Percentiles rank a stretch among this genome's conserved stretches.
These are phyloP conservation scores for Parambassis ranga DNA, from an alignment of 2,797 vertebrate genomes.

Conservation along the genomic window DNA sequence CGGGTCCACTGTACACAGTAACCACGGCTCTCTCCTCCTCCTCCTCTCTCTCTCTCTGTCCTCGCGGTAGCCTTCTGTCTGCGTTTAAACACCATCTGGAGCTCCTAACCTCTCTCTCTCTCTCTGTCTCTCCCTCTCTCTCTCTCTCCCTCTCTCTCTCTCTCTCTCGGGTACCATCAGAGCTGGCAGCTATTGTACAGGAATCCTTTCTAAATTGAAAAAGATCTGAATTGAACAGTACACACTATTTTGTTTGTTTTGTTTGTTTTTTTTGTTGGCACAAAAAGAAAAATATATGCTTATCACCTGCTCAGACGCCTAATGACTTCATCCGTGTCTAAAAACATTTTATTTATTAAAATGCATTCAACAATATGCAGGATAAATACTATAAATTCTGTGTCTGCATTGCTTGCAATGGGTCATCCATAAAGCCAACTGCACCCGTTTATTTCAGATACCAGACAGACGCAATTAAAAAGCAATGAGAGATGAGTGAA, in stretches of 20 bases:
- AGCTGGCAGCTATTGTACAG: constrained; percentile 48
- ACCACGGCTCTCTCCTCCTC: constrained; percentile 75
- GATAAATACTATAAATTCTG: neutral
- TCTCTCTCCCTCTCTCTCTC: constrained; percentile 13
- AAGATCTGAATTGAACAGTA: constrained; percentile 18
- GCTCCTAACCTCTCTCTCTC: constrained; percentile 67
- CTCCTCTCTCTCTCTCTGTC: constrained; percentile 71
- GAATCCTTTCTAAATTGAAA: constrained; percentile 48
- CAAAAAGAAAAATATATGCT: too few species aligned
- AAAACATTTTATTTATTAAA: neutral
- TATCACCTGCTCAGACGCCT: neutral
- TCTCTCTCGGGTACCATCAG: constrained; percentile 50
- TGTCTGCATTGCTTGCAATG: neutral
- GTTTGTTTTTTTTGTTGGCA: too few species aligned
- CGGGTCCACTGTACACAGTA: constrained; percentile 67
- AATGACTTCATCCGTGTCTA: too few species aligned
- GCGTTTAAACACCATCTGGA: constrained; percentile 88
- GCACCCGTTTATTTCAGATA: neutral
- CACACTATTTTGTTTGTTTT: too few species aligned
- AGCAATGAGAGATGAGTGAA: neutral
- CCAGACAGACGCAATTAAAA: constrained; percentile 6
- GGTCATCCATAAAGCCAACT: neutral
- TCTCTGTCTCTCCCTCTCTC: constrained; percentile 38
- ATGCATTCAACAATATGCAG: neutral
- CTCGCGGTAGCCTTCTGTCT: constrained; percentile 83